Evolutionary conservation across 1,140 invertebrate species (phyloP), one percentile per base, ranked within the genome.

Genomic region (Meteorus sp.): DNA sequence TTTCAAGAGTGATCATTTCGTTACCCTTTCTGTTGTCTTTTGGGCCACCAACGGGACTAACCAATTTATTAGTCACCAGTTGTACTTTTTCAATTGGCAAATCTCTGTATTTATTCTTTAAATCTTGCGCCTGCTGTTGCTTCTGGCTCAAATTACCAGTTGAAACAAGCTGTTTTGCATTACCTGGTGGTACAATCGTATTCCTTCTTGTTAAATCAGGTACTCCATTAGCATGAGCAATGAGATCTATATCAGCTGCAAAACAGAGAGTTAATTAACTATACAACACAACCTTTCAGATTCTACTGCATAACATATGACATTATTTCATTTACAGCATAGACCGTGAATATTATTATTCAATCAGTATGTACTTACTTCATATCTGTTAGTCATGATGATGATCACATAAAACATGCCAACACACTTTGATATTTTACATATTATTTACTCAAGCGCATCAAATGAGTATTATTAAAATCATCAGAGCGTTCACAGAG

Each of bases 151-250:
- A n/a, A 51, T 51, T 31, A 11, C 17, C 15, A 19, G 13, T 48
- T 31, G 17, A n/a, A 31, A 15, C 22, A 7, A 77, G 62, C 68
- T 79, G 67, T 63, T 81, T 70, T n/a, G 57, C 31, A 74, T 52
- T 9, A 27, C 64, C 19, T 57, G 78, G 74, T n/a, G 71, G 68
- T 4, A 79, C 69, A 56, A 81, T 71, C 2, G 79, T 81, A 62
- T 81, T 68, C 56, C 80, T 70, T 56, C 78, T 68, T 0, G 67
- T 62, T 33, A 77, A 61, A 65, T 78, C 72, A n/a, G 60, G 33
- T 33, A 59, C 56, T 25, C 64, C 61, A 20, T 65, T 62, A 41
- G 67, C 59, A 47, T 67, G 50, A 8, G 33, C 56, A 27, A 20
- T 29, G 3, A 64, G 20, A 37, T 67, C 56, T 3, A 27, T 39